Conservation (phyloP, 53 echinoderm and acorn worm genomes). For the Luidia sarsii region DNA sequence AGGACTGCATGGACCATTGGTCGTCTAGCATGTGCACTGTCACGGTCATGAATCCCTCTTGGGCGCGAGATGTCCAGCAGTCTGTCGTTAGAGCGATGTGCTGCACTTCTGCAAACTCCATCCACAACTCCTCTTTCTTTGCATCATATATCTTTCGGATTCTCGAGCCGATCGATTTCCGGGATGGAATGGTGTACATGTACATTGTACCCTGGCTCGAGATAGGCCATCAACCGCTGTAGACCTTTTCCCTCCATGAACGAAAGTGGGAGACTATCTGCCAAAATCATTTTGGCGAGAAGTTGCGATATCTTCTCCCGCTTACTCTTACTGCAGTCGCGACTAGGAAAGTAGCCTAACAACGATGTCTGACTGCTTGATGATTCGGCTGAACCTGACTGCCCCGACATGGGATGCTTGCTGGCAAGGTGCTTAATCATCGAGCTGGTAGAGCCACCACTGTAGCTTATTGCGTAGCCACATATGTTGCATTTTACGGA, state of each 20-base stretch:
- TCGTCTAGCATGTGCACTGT: conserved; percentile 53
- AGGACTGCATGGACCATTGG: conserved; percentile 9
- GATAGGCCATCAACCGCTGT: conserved; percentile 6
- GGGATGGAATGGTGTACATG: conserved; percentile 10
- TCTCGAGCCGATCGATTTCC: conserved; percentile 4
- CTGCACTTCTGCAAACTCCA: neutral
- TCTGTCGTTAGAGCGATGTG: conserved; percentile 42
- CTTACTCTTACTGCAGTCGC: conserved; percentile 13
- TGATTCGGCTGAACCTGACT: neutral
- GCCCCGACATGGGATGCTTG: conserved; percentile 11
- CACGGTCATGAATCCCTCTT: conserved; percentile 61
- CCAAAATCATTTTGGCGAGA: conserved; percentile 53
- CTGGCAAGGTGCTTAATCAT: neutral
- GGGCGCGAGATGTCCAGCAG: conserved; percentile 60
- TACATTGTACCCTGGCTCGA: conserved; percentile 39
- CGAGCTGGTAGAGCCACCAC: conserved; percentile 27
- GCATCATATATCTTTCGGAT: neutral
- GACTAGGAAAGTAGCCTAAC: neutral
- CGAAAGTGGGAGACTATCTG: conserved; percentile 42
- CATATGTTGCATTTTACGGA: neutral
- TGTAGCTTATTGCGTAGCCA: neutral
- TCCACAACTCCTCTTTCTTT: neutral
- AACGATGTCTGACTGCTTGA: too few relatives aligned
- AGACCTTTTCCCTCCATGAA: conserved; percentile 42
- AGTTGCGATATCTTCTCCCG: conserved; percentile 27